Conservation (phyloP, 2,113 vertebrate species). For the Uropsilus gracilis region DNA sequence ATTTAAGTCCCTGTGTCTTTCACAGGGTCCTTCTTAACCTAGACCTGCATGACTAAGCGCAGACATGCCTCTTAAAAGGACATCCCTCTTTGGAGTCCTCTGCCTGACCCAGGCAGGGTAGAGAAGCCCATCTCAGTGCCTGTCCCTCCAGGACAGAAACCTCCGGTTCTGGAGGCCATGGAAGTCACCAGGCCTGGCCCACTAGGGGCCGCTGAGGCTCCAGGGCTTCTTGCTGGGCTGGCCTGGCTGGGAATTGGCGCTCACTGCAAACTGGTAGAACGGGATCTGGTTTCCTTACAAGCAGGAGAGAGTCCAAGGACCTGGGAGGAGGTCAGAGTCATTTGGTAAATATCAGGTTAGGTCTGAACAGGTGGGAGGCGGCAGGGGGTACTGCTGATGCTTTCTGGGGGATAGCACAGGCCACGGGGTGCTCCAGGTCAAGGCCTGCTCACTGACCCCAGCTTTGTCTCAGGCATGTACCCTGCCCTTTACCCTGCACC, state of each 20-base stretch:
- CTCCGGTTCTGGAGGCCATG: neutral
- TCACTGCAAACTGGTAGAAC: neutral
- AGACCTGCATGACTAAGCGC: neutral
- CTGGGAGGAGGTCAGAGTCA: slow-evolving; percentile 40
- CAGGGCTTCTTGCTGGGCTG: too few species aligned
- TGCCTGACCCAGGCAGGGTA: neutral
- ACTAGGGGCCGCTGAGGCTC: neutral
- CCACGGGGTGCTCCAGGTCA: neutral
- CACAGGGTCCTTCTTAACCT: neutral
- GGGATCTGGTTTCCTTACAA: slow-evolving; percentile 43
- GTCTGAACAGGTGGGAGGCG: slow-evolving; percentile 26
- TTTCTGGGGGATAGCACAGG: neutral
- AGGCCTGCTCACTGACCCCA: neutral
- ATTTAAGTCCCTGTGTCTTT: neutral
- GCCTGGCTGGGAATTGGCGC: neutral
- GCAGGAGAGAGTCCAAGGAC: slow-evolving; percentile 39
- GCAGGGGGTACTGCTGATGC: neutral
- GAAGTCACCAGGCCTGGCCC: neutral
- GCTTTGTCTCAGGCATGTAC: neutral
- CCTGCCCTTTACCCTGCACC: accelerated
- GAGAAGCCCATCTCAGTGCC: neutral
- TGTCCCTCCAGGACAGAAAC: neutral
- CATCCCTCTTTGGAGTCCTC: neutral
- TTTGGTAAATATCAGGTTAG: slow-evolving; percentile 55
- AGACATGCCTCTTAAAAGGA: neutral